phyloP scores from a whole-genome alignment of 2,113 vertebrate genomes.

The Lepus timidus region DNA sequence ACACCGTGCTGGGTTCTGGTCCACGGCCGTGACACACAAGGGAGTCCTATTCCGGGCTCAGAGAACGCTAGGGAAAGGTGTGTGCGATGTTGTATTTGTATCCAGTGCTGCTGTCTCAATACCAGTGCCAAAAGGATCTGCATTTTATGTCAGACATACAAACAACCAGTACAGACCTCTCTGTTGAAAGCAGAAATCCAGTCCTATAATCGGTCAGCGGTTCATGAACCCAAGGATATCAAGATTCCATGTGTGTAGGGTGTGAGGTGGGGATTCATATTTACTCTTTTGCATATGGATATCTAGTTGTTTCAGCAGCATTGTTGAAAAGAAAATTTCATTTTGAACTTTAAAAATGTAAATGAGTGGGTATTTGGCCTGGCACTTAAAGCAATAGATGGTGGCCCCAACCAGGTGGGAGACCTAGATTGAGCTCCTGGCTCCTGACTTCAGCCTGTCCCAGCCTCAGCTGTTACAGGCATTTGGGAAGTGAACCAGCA shows the following conservation, averaged over 20 bases:
- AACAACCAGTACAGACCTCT: background rate
- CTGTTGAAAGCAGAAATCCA: conserved; percentile 22
- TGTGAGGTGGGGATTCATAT: background rate
- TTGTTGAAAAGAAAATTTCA: conserved; percentile 23
- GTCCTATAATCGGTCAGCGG: background rate
- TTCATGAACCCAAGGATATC: background rate
- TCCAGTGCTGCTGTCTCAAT: background rate
- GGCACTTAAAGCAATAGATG: no score
- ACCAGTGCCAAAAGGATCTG: background rate
- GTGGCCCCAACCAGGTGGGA: no score
- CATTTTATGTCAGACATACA: background rate
- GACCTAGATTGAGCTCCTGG: no score
- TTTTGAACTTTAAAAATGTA: conserved; percentile 23
- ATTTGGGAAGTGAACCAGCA: no score
- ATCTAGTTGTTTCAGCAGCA: background rate
- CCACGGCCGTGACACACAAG: background rate
- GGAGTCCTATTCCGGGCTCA: background rate
- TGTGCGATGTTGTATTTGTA: background rate
- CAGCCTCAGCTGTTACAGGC: no score
- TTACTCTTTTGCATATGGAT: background rate
- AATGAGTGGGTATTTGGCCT: background rate
- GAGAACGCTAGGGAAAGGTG: background rate
- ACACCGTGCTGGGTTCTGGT: background rate
- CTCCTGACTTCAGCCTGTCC: no score
- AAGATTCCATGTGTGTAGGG: background rate